These are phyloP conservation scores for Drosophila jambulina DNA, from an alignment of 1,140 invertebrate species.

Conservation along the genomic window DNA sequence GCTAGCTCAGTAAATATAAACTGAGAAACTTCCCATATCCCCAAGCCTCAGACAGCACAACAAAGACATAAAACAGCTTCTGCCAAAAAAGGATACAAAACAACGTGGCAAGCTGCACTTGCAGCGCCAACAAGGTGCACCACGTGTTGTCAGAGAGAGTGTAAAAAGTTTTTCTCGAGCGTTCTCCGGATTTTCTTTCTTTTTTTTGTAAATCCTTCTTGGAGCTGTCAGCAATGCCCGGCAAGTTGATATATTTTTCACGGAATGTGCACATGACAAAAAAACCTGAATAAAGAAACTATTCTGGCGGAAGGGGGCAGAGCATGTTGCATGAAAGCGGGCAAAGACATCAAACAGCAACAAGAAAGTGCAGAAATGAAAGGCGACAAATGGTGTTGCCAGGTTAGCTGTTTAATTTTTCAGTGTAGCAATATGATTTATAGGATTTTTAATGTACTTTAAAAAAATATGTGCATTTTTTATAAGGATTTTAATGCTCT, in stretches of 20 bases:
- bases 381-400: conserved; percentile 33
- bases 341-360: conserved; percentile 55
- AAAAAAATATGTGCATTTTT: neutral
- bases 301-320: neutral
- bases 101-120: conserved; percentile 9
- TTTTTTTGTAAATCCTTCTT: conserved; percentile 58
- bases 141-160: conserved; percentile 43
- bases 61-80: conserved; percentile 40
- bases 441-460: neutral
- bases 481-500: neutral
- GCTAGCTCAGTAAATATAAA: conserved; percentile 42
- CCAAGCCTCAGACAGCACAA: conserved; percentile 24
- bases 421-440: neutral
- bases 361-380: conserved; percentile 24
- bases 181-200: conserved; percentile 5
- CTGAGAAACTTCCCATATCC: conserved; percentile 34
- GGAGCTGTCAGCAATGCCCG: conserved; percentile 59
- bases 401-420: neutral
- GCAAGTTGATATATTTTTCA: conserved; percentile 67
- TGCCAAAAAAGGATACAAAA: conserved; percentile 14
- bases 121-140: conserved; percentile 42
- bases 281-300: conserved; percentile 25
- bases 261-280: conserved; percentile 49
- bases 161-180: conserved; percentile 53
- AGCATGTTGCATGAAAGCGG: conserved; percentile 46